Percentiles rank a stretch among this genome's conserved stretches.
phyloP scores from a whole-genome alignment of 2,797 vertebrate species.

The Falco cherrug region DNA sequence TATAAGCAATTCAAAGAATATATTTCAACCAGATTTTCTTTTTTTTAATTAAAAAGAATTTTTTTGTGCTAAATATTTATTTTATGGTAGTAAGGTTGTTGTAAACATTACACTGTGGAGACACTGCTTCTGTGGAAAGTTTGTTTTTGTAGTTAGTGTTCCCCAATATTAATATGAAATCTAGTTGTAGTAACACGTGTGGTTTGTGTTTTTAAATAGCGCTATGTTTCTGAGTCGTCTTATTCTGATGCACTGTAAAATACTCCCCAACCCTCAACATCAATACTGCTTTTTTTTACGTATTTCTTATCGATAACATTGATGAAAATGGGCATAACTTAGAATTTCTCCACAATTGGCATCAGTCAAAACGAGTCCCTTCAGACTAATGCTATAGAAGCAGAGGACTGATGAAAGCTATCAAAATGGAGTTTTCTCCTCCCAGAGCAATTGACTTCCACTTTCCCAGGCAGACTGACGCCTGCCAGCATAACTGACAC shows the following conservation, averaged over 20 bases:
- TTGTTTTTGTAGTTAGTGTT: not conserved
- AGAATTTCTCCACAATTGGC: not conserved
- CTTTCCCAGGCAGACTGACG: constrained; percentile 19
- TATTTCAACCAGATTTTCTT: not conserved
- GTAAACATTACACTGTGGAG: not conserved
- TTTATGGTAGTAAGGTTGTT: not conserved
- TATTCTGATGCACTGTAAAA: not conserved
- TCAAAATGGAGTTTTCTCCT: constrained; percentile 35
- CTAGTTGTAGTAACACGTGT: not conserved
- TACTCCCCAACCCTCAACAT: constrained; percentile 50
- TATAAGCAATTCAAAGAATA: not conserved
- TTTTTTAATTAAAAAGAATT: not conserved
- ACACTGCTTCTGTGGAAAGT: not conserved
- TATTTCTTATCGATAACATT: constrained; percentile 54
- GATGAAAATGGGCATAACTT: constrained; percentile 14
- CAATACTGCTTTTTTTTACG: constrained; percentile 1
- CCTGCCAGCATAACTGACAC: constrained; percentile 25
- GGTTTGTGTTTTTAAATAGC: not conserved
- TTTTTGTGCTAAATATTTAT: not conserved
- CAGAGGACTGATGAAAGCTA: constrained; percentile 12
- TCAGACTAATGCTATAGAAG: constrained; percentile 38
- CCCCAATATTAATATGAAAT: not conserved
- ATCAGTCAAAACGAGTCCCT: constrained; percentile 29
- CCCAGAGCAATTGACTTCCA: constrained; percentile 26
- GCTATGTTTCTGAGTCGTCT: not conserved